Percentiles rank a stretch among this genome's conserved stretches.
phyloP scores from a whole-genome alignment of 2,888 invertebrate genomes.

The Andrena hattorfiana region DNA sequence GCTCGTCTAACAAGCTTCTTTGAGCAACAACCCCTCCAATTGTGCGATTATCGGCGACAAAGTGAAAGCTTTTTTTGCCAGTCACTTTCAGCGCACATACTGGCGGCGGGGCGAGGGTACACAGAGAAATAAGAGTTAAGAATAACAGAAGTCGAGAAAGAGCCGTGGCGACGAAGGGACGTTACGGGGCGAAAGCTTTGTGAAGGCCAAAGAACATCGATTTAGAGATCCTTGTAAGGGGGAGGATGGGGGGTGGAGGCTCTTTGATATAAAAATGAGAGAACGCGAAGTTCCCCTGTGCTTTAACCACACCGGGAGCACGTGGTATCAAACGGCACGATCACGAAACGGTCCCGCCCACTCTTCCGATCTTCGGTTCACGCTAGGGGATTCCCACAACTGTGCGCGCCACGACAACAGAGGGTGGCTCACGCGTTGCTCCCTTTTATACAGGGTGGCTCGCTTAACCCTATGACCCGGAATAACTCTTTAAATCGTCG shows the following conservation, averaged over 20 bases:
- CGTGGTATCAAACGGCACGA: slow-evolving; percentile 71
- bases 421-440: slow-evolving; percentile 55
- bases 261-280: slow-evolving; percentile 75
- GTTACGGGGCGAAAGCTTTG: slow-evolving; percentile 58
- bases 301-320: slow-evolving; percentile 64
- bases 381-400: slow-evolving; percentile 57
- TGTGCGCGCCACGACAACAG: slow-evolving; percentile 46
- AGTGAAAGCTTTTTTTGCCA: slow-evolving; percentile 49
- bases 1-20: slow-evolving; percentile 51
- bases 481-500: slow-evolving; percentile 57
- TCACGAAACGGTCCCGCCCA: slow-evolving; percentile 52
- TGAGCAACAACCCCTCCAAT: slow-evolving; percentile 35
- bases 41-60: slow-evolving; percentile 56
- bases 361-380: slow-evolving; percentile 61
- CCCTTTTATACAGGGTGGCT: slow-evolving; percentile 51
- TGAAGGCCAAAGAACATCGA: slow-evolving; percentile 73
- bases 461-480: slow-evolving; percentile 61
- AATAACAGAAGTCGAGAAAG: slow-evolving; percentile 48
- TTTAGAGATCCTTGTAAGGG: slow-evolving; percentile 64
- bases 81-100: slow-evolving; percentile 40
- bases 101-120: not conserved
- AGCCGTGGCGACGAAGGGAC: slow-evolving; percentile 47
- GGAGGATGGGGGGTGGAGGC: slow-evolving; percentile 9
- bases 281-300: slow-evolving; percentile 57
- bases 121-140: slow-evolving; percentile 46